A percentile compares a stretch with the other conserved stretches of the same genome.
Evolutionary conservation across 2,113 vertebrate species (phyloP).

Genomic region (Eulemur rufifrons): DNA sequence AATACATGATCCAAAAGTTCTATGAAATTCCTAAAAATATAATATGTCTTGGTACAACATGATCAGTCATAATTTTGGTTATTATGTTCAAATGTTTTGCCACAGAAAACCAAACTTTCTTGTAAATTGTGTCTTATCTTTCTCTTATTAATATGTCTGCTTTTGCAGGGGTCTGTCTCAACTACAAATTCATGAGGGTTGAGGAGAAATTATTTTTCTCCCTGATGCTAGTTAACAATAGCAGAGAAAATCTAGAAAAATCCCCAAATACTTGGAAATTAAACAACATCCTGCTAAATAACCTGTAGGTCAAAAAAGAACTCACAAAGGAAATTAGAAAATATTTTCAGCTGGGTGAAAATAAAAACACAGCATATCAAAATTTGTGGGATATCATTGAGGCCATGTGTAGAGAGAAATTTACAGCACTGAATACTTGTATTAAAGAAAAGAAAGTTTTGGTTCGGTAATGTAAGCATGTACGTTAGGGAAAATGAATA

Average conservation of each 20-base stretch:
- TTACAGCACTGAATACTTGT: background rate
- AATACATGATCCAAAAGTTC: background rate
- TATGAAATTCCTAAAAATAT: background rate
- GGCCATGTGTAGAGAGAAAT: background rate
- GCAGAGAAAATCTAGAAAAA: slow-evolving; percentile 6
- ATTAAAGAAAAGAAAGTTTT: background rate
- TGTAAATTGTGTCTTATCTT: background rate
- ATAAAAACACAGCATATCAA: slow-evolving; percentile 18
- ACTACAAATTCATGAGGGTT: background rate
- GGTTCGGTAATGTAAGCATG: background rate
- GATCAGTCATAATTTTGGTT: background rate
- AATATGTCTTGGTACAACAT: background rate
- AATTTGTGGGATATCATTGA: background rate
- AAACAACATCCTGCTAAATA: slow-evolving; percentile 17
- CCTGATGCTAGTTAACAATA: background rate
- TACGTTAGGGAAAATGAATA: background rate
- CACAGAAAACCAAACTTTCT: background rate
- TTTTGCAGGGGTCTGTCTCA: background rate
- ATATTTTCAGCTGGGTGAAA: background rate
- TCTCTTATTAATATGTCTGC: background rate
- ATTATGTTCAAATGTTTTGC: background rate
- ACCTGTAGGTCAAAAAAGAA: background rate
- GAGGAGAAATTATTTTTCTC: background rate
- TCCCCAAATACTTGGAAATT: background rate
- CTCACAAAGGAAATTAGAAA: background rate